Percentiles rank a stretch among this genome's conserved stretches.
These are phyloP conservation scores for Odontomachus brunneus DNA, from an alignment of 1,140 invertebrate genomes.

Conservation along the genomic window DNA sequence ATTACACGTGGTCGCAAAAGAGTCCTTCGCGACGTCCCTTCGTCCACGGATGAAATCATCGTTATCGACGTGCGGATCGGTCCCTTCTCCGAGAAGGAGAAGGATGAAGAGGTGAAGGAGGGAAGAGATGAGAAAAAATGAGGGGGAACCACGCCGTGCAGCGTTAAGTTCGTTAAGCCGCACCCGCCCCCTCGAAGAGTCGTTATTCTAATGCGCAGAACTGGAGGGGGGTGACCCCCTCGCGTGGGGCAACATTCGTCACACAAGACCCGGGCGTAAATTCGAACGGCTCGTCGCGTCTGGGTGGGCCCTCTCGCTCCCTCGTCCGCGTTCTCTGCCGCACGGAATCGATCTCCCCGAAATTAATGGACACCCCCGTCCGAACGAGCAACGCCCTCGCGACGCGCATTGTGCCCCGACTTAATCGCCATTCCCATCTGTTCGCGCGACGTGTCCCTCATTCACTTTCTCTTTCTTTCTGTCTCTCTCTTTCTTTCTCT, in stretches of 20 bases:
- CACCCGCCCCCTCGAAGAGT: constrained; percentile 67
- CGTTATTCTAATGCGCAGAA: constrained; percentile 76
- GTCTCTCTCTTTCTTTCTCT: constrained; percentile 1
- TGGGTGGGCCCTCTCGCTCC: constrained; percentile 21
- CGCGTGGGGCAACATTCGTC: constrained; percentile 33
- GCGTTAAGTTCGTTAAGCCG: constrained; percentile 67
- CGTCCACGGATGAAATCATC: background rate
- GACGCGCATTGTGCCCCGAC: constrained; percentile 67
- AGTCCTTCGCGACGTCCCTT: background rate
- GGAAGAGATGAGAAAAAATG: too few relatives aligned
- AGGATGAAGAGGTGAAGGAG: background rate
- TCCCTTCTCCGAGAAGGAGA: background rate
- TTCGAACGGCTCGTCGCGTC: constrained; percentile 76
- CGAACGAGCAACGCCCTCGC: constrained; percentile 80
- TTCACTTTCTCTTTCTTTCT: background rate
- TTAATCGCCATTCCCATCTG: constrained; percentile 80
- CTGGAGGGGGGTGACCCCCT: constrained; percentile 16
- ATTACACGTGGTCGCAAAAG: background rate
- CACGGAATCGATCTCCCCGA: constrained; percentile 76
- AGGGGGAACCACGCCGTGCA: too few relatives aligned
- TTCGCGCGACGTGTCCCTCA: constrained; percentile 64
- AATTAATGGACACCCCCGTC: constrained; percentile 80
- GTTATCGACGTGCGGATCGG: background rate
- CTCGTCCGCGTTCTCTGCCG: background rate
- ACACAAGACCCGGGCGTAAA: constrained; percentile 72